Evolutionary conservation across 2,888 invertebrate species (phyloP).

Genomic region (Synanthedon andrenaeformis): DNA sequence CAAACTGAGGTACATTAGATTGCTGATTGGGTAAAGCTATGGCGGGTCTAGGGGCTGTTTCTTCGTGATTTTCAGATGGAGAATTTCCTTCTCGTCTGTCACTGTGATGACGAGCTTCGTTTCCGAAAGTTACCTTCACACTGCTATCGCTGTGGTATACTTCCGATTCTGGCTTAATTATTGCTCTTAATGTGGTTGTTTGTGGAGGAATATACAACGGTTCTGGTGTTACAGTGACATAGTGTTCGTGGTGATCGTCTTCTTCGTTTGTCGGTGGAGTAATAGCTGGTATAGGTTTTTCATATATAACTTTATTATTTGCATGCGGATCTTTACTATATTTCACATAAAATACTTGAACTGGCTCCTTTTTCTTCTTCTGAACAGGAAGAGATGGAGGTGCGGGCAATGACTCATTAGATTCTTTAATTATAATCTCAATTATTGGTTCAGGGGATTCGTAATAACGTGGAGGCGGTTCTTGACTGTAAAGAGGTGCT

Average conservation of each 20-base stretch:
- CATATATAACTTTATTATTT: constrained; percentile 80
- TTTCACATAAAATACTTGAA: constrained; percentile 91
- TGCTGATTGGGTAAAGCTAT: constrained; percentile 64
- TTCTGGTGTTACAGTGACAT: constrained; percentile 67
- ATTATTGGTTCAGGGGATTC: constrained; percentile 91
- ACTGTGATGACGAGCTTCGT: constrained; percentile 65
- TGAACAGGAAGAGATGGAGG: constrained; percentile 66
- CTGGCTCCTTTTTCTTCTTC: constrained; percentile 79
- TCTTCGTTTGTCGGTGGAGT: constrained; percentile 78
- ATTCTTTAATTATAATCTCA: constrained; percentile 92
- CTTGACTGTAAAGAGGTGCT: constrained; percentile 61
- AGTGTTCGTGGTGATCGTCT: constrained; percentile 70
- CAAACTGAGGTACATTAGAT: constrained; percentile 30
- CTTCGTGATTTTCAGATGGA: constrained; percentile 62
- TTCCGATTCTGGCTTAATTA: constrained; percentile 89
- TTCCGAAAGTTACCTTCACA: constrained; percentile 85
- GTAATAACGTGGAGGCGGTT: constrained; percentile 67
- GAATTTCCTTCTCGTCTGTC: constrained; percentile 40
- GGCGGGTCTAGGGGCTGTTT: constrained; percentile 75
- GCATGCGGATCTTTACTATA: constrained; percentile 86
- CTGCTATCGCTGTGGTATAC: constrained; percentile 84
- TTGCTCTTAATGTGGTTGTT: constrained; percentile 84
- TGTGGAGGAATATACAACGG: constrained; percentile 67
- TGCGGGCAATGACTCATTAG: constrained; percentile 83
- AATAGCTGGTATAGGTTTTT: constrained; percentile 83